Evolutionary conservation across 2,113 vertebrate species (phyloP).

Genomic region (Callocephalon fimbriatum): DNA sequence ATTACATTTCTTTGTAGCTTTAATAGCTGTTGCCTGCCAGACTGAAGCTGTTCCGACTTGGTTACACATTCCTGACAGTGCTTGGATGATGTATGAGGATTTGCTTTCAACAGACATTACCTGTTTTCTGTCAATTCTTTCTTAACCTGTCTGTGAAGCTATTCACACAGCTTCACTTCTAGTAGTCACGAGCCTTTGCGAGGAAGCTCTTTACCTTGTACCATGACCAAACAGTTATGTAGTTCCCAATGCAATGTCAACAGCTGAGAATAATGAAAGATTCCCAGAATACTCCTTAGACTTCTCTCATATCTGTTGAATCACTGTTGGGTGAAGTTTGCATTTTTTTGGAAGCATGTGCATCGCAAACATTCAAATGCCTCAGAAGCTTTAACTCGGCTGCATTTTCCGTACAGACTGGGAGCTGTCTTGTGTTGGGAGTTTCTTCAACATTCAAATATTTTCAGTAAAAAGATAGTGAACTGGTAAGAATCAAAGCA

Average conservation of each 20-base stretch:
- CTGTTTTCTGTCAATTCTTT: not conserved
- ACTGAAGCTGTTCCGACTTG: slow-evolving; percentile 10
- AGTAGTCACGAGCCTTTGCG: not conserved
- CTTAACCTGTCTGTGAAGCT: not conserved
- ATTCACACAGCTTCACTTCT: not conserved
- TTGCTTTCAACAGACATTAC: not conserved
- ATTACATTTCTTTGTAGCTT: not conserved
- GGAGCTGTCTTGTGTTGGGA: not conserved
- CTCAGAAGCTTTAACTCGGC: not conserved
- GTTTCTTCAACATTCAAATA: not conserved
- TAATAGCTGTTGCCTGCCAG: not conserved
- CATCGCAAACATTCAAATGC: not conserved
- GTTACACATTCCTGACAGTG: not conserved
- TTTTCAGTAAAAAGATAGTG: not conserved
- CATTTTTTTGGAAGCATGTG: not conserved
- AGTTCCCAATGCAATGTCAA: not conserved
- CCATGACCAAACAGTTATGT: not conserved
- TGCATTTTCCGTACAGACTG: not conserved
- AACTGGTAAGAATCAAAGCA: not conserved
- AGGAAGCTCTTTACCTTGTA: not conserved
- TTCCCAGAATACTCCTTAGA: not conserved
- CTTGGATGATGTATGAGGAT: not conserved
- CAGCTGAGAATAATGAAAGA: not conserved
- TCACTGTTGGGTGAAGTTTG: not conserved
- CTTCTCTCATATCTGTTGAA: not conserved